Evolutionary conservation across 2,113 vertebrate genomes (phyloP).

Genomic region (Sinocyclocheilus anshuiensis): DNA sequence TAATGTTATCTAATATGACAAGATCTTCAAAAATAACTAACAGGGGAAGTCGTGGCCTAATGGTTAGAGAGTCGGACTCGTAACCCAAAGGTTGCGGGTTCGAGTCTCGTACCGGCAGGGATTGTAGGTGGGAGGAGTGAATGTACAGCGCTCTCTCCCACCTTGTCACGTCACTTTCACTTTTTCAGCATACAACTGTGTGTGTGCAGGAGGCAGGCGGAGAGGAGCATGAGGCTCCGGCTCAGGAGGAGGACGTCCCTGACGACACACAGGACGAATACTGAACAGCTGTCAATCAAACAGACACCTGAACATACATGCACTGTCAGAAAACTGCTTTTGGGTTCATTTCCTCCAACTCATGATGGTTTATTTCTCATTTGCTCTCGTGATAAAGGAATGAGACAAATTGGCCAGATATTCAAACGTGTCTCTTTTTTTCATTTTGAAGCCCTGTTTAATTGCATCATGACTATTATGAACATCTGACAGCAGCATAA

Average conservation of each 20-base stretch:
- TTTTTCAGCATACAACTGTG: neutral
- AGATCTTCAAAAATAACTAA: neutral
- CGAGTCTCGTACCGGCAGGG: no score
- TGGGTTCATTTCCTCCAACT: constrained; percentile 65
- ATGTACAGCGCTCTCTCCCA: no score
- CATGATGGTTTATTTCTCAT: constrained; percentile 27
- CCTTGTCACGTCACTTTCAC: no score
- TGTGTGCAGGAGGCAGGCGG: constrained; percentile 84
- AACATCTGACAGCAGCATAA: neutral
- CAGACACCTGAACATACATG: constrained; percentile 37
- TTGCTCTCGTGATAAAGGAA: constrained; percentile 15
- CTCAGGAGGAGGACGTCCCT: constrained; percentile 79
- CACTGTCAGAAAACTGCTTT: constrained; percentile 78
- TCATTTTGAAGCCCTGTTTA: constrained; percentile 6
- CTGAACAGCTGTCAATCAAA: constrained; percentile 72
- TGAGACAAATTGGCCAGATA: constrained; percentile 20
- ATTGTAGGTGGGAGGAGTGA: no score
- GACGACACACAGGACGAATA: constrained; percentile 97
- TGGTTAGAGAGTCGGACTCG: no score
- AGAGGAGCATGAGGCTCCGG: constrained; percentile 86
- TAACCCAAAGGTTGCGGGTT: no score
- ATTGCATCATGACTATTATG: neutral
- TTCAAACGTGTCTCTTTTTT: neutral
- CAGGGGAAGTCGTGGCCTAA: no score
- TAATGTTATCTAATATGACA: neutral